Evolutionary conservation across 2,113 vertebrate genomes (phyloP).

Genomic region (Hoplias malabaricus): DNA sequence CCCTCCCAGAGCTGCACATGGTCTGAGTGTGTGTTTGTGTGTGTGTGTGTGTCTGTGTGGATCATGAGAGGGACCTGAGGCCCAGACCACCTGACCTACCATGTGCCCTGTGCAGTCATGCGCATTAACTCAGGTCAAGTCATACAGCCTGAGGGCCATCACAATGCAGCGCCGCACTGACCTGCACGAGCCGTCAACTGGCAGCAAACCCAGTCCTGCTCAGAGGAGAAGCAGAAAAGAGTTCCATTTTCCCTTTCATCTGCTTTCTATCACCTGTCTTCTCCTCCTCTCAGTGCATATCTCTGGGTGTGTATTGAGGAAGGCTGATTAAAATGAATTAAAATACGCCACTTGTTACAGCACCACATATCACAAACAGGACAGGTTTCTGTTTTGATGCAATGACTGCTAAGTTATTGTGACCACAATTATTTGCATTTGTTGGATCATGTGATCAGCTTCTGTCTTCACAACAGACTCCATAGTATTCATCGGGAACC

Average conservation of each 20-base stretch:
- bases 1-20: constrained; percentile 19
- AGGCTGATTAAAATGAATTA: not conserved
- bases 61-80: constrained; percentile 36
- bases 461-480: too few relatives aligned
- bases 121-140: constrained; percentile 41
- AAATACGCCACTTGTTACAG: not conserved
- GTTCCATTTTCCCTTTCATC: not conserved
- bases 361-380: not conserved
- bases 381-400: too few relatives aligned
- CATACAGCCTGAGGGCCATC: constrained; percentile 25
- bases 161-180: not conserved
- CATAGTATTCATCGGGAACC: not conserved
- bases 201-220: not conserved
- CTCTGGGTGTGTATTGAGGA: constrained; percentile 7
- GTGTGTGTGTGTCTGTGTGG: constrained; percentile 39
- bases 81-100: constrained; percentile 44
- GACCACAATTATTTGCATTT: not conserved
- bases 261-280: not conserved
- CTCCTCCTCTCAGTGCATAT: not conserved
- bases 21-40: constrained; percentile 32
- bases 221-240: not conserved
- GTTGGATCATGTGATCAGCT: too few relatives aligned
- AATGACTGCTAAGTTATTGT: not conserved
- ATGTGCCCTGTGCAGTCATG: constrained; percentile 36
- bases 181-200: not conserved